Conservation (phyloP, 2,113 vertebrate species). For the Labeo rohita region DNA sequence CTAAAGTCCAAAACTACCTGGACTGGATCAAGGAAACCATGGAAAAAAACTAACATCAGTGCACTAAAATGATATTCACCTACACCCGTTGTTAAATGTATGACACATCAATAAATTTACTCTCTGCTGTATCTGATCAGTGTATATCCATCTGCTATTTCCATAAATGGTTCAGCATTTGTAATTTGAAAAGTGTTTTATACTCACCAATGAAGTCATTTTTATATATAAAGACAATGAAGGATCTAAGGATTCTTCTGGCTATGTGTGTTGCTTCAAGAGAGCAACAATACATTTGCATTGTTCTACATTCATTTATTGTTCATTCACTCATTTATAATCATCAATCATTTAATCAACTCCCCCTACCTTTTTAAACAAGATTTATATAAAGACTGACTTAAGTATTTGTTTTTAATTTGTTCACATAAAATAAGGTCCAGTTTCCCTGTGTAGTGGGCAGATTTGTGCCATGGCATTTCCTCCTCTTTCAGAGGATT, state of each 20-base stretch:
- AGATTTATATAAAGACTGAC: no score
- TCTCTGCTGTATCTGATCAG: background rate
- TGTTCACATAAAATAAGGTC: constrained; percentile 23
- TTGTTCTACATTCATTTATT: no score
- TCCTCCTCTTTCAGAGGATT: background rate
- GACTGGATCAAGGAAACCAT: constrained; percentile 81
- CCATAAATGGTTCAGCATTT: background rate
- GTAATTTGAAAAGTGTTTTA: no score
- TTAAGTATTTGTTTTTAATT: background rate
- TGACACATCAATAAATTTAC: background rate
- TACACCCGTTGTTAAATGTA: background rate
- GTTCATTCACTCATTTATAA: no score
- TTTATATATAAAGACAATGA: no score
- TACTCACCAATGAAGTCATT: no score
- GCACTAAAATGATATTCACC: background rate
- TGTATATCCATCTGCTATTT: background rate
- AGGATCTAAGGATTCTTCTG: no score
- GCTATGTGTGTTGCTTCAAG: no score
- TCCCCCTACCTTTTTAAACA: no score
- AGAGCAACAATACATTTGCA: no score
- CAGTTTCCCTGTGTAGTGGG: background rate
- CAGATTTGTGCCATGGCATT: background rate
- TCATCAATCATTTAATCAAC: no score
- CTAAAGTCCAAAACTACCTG: constrained; percentile 47
- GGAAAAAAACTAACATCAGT: constrained; percentile 38